These are phyloP conservation scores for Penelope pileata DNA, from an alignment of 2,113 vertebrate genomes.

Conservation along the genomic window DNA sequence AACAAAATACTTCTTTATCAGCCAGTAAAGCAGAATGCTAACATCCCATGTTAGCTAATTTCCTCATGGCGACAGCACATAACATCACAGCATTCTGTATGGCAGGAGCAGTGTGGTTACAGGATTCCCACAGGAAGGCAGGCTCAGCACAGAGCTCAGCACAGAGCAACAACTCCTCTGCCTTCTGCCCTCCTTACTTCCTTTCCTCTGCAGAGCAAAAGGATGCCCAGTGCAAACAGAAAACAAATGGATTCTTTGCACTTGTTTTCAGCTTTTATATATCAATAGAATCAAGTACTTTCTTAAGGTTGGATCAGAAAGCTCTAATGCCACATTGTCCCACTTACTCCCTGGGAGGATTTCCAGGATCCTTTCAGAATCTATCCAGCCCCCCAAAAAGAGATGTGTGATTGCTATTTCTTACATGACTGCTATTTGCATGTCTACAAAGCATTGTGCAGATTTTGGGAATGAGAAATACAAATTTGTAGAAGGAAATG, in stretches of 20 bases:
- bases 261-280: neutral
- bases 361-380: neutral
- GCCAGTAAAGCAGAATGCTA: neutral
- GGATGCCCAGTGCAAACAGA: neutral
- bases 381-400: neutral
- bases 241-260: neutral
- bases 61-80: neutral
- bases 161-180: neutral
- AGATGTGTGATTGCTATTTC: neutral
- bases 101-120: fast-evolving
- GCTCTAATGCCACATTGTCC: neutral
- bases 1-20: neutral
- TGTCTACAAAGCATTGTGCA: neutral
- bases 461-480: neutral
- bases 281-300: neutral
- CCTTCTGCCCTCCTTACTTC: neutral
- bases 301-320: neutral
- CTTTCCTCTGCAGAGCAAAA: neutral
- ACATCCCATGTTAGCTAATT: neutral
- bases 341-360: neutral
- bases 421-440: neutral
- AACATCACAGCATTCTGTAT: neutral
- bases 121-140: neutral
- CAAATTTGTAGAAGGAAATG: neutral
- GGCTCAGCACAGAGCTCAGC: neutral